A percentile compares a stretch with the other conserved stretches of the same genome.
Evolutionary conservation across 2,888 invertebrate genomes (phyloP).

Genomic region (Eledona agricola): DNA sequence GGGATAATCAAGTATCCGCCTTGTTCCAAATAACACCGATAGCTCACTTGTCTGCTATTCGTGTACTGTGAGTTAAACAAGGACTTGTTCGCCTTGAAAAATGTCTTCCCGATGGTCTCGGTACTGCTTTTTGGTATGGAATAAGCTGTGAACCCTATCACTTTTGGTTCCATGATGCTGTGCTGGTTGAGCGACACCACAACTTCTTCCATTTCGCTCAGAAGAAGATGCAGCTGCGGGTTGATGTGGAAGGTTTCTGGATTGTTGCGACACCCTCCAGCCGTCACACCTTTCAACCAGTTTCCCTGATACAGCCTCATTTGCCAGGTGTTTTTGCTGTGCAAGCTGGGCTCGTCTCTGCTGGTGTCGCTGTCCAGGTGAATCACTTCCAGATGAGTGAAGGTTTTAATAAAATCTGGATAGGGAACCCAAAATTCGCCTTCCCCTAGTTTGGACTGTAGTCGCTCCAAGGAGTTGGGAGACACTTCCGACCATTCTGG

Average conservation of each 20-base stretch:
- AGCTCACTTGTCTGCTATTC: conserved; percentile 84
- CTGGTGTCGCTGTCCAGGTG: conserved; percentile 89
- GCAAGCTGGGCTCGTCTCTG: conserved; percentile 82
- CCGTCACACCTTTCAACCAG: conserved; percentile 82
- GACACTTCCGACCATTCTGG: conserved; percentile 82
- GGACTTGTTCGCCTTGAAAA: conserved; percentile 87
- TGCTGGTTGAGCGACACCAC: conserved; percentile 89
- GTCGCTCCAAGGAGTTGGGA: conserved; percentile 75
- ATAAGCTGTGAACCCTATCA: conserved; percentile 91
- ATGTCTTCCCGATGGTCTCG: conserved; percentile 80
- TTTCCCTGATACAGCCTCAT: conserved; percentile 86
- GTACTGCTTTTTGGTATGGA: conserved; percentile 73
- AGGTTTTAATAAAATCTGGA: conserved; percentile 82
- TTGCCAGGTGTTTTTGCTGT: conserved; percentile 84
- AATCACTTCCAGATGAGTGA: conserved; percentile 83
- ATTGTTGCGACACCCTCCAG: conserved; percentile 90
- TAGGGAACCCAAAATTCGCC: conserved; percentile 77
- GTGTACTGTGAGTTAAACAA: conserved; percentile 90
- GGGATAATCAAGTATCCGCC: conserved; percentile 87
- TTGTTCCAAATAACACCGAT: conserved; percentile 70
- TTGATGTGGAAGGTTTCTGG: conserved; percentile 93
- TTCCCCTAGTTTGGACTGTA: conserved; percentile 65
- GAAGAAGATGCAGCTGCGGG: conserved; percentile 83
- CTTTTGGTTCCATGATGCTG: conserved; percentile 91
- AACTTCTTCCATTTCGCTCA: conserved; percentile 83